Percentiles rank a stretch among this genome's conserved stretches.
Conservation (phyloP, 2,797 vertebrate species). For the Pseudochirops corinnae region DNA sequence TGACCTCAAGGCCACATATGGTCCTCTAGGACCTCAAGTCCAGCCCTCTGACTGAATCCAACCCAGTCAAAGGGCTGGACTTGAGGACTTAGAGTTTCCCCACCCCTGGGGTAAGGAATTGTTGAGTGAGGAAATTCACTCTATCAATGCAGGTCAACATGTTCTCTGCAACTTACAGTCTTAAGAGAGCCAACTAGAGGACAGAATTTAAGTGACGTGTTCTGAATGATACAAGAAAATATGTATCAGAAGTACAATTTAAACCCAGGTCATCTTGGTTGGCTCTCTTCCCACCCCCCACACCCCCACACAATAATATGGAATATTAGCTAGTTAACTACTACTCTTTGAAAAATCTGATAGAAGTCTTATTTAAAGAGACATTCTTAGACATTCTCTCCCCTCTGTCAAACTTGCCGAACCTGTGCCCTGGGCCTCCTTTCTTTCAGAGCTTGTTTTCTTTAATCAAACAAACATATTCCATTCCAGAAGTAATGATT, state of each 20-base stretch:
- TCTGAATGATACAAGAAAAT: neutral
- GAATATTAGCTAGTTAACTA: neutral
- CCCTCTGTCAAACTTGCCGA: neutral
- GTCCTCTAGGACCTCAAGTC: too few relatives aligned
- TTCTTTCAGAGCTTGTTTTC: neutral
- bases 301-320: neutral
- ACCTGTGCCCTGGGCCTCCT: neutral
- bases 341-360: neutral
- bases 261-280: neutral
- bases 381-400: neutral
- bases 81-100: too few relatives aligned
- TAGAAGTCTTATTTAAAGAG: neutral
- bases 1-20: too few relatives aligned
- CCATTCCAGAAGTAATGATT: neutral
- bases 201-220: neutral
- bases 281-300: neutral
- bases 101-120: neutral
- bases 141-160: neutral
- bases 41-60: too few relatives aligned
- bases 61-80: too few relatives aligned
- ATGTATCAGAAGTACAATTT: neutral
- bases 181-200: neutral
- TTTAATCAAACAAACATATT: neutral
- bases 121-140: neutral
- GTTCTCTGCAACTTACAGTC: neutral